phyloP scores from a whole-genome alignment of 2,113 vertebrate genomes.

The Hystrix cristata region DNA sequence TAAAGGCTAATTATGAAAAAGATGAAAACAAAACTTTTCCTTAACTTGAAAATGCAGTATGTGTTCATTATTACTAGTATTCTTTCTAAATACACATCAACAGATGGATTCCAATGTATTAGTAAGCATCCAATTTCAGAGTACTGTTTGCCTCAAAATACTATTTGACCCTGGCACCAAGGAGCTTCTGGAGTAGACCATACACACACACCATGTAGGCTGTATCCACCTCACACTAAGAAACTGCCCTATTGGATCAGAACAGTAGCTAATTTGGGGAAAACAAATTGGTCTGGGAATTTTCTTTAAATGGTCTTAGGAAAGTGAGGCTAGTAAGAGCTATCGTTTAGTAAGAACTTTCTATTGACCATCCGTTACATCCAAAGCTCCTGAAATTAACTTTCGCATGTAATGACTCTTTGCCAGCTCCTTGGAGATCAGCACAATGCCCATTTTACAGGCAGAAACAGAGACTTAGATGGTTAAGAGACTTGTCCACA shows the following conservation, averaged over 20 bases:
- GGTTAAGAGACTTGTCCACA: neutral
- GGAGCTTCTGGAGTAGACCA: neutral
- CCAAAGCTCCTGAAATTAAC: neutral
- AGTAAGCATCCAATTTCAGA: neutral
- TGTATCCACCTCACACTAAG: neutral
- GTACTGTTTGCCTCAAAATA: neutral
- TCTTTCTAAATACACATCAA: neutral
- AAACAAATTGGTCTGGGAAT: neutral
- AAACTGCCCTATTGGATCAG: neutral
- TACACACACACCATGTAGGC: neutral
- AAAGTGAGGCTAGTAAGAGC: neutral
- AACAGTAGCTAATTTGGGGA: neutral
- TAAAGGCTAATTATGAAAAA: constrained; percentile 5
- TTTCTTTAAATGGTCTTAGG: neutral
- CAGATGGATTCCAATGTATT: neutral
- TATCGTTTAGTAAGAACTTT: neutral
- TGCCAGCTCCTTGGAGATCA: neutral
- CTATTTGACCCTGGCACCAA: neutral
- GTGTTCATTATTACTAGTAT: neutral
- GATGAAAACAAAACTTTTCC: constrained; percentile 9
- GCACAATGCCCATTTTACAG: neutral
- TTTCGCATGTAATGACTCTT: neutral
- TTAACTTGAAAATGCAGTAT: neutral
- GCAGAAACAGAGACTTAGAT: neutral
- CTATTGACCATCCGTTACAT: neutral